Evolutionary conservation across 2,888 invertebrate species (phyloP).

Genomic region (Hyposoter didymator): DNA sequence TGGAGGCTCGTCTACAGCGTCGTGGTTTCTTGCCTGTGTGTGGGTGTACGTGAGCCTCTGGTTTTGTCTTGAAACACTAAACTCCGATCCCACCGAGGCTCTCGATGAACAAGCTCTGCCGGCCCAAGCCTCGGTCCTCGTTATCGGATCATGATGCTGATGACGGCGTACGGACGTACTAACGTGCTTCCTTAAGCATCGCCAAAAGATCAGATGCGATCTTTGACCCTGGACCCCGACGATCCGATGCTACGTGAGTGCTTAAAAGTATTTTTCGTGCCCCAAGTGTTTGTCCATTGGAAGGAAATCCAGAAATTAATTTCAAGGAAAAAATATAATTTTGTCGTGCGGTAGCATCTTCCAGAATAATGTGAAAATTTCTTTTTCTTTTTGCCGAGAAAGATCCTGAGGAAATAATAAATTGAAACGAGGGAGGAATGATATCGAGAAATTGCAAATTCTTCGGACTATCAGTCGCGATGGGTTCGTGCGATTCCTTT

Average conservation of each 20-base stretch:
- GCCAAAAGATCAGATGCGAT: slow-evolving; percentile 74
- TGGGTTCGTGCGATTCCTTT: background rate
- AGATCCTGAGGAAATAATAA: too few relatives aligned
- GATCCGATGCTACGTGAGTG: slow-evolving; percentile 71
- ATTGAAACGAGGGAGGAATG: background rate
- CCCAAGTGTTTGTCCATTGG: background rate
- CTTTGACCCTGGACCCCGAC: slow-evolving; percentile 74
- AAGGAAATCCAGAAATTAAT: too few relatives aligned
- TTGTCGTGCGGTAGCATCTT: too few relatives aligned
- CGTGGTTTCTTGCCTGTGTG: background rate
- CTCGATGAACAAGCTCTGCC: slow-evolving; percentile 61
- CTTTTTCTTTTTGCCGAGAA: too few relatives aligned
- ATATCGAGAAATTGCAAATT: background rate
- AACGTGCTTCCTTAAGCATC: slow-evolving; percentile 62
- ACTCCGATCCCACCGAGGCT: slow-evolving; percentile 42
- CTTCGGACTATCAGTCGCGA: background rate
- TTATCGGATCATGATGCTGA: slow-evolving; percentile 43
- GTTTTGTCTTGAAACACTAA: slow-evolving; percentile 1
- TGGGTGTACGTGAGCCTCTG: background rate
- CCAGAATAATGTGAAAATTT: too few relatives aligned
- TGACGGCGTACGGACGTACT: slow-evolving; percentile 23
- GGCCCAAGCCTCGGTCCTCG: slow-evolving; percentile 29
- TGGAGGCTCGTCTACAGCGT: background rate
- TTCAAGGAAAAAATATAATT: too few relatives aligned
- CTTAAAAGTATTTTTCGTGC: slow-evolving; percentile 75